Evolutionary conservation across 2,888 invertebrate species (phyloP).

Genomic region (Trisateles emortualis): DNA sequence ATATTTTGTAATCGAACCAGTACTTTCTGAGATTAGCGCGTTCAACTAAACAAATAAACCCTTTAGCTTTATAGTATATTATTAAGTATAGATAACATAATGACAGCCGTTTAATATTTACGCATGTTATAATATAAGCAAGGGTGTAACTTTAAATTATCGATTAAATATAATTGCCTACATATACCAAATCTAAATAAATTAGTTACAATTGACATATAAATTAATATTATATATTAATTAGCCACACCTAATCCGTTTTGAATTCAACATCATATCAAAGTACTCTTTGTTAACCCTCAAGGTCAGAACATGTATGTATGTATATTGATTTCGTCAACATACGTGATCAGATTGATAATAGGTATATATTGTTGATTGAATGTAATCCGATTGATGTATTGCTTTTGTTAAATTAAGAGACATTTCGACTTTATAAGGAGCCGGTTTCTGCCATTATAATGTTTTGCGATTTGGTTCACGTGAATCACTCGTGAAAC

Average conservation of each 20-base stretch:
- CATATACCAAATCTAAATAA: neutral
- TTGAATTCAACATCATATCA: neutral
- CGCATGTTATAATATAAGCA: no score
- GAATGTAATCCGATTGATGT: slow-evolving; percentile 1
- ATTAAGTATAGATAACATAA: no score
- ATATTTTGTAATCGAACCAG: no score
- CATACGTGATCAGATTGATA: slow-evolving; percentile 30
- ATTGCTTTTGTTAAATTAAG: slow-evolving; percentile 19
- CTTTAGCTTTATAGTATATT: no score
- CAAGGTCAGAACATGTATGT: slow-evolving; percentile 28
- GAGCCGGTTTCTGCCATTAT: slow-evolving; percentile 4
- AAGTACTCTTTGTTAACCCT: neutral
- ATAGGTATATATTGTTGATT: slow-evolving; percentile 19
- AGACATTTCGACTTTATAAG: neutral
- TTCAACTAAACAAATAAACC: no score
- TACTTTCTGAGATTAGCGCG: no score
- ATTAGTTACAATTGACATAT: neutral
- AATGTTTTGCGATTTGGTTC: no score
- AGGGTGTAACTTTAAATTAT: no score
- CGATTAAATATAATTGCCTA: neutral
- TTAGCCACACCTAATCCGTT: neutral
- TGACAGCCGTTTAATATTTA: no score
- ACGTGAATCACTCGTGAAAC: no score
- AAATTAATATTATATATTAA: slow-evolving; percentile 1
- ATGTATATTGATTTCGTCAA: slow-evolving; percentile 23